Evolutionary conservation across 1,140 invertebrate genomes (phyloP).

Genomic region (Drosophila sulfurigaster): DNA sequence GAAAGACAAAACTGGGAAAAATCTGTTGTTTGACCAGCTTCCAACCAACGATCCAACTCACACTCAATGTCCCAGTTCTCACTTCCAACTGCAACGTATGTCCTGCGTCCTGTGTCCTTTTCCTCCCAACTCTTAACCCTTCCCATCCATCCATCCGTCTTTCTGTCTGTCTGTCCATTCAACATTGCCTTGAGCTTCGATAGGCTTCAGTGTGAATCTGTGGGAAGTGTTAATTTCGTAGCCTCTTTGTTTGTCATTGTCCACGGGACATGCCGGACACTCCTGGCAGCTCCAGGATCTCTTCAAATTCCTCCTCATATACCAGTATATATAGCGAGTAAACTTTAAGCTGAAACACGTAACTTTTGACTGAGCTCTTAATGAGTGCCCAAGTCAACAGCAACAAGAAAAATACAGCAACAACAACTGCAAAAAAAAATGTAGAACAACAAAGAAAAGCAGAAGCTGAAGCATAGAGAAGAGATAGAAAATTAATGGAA

Average conservation of each 20-base stretch:
- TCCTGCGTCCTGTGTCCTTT: slow-evolving; percentile 30
- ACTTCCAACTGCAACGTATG: slow-evolving; percentile 21
- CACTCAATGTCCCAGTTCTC: slow-evolving; percentile 35
- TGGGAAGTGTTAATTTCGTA: slow-evolving; percentile 80
- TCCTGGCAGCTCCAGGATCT: background rate
- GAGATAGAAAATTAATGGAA: slow-evolving; percentile 24
- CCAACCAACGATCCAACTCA: background rate
- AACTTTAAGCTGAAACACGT: slow-evolving; percentile 47
- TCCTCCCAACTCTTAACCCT: slow-evolving; percentile 16
- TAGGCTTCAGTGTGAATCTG: slow-evolving; percentile 55
- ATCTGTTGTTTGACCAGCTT: slow-evolving; percentile 73
- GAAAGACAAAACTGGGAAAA: slow-evolving; percentile 67
- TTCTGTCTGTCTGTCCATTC: background rate
- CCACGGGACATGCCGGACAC: background rate
- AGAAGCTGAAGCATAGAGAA: background rate
- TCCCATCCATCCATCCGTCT: slow-evolving; percentile 22
- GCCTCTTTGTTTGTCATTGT: slow-evolving; percentile 73
- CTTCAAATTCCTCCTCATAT: background rate
- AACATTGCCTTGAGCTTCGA: slow-evolving; percentile 72
- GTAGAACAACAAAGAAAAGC: slow-evolving; percentile 18
- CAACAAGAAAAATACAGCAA: slow-evolving; percentile 34
- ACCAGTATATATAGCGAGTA: background rate
- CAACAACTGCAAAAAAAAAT: background rate
- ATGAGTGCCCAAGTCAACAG: slow-evolving; percentile 47
- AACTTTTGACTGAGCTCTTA: slow-evolving; percentile 68